Base-by-base conservation (phyloP, 2,113 vertebrate genomes). In the Thamnophis sirtalis region DNA sequence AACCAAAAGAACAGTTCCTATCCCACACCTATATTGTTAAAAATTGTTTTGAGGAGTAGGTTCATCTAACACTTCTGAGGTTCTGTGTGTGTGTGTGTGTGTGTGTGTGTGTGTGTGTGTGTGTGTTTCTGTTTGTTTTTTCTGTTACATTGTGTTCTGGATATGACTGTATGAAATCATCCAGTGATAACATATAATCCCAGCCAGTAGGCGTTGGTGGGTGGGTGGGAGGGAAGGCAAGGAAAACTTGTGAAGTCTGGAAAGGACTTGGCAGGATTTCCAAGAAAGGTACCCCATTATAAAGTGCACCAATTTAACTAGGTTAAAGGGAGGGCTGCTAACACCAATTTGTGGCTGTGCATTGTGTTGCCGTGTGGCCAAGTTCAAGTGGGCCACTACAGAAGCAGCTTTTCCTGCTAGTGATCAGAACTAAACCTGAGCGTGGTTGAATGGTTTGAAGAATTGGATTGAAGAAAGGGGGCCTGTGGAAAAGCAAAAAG, bases 161-260 rank as follows among this genome's bases (percentile, higher is more conserved):
- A 89, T 96, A 93, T 93, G 11, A 38, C 68, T 80, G 33, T 38
- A 60, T 91, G 95, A 93, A 95, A 95, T 53, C 0, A 1, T 93
- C 5, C 73, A 93, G 84, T 0, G 90, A 95, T 95, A 94, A 87
- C 38, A 49, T 89, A 91, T 92, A 87, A 13, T 33, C 3, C 2
- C 28, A 87, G 94, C 87, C 94, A 95, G 80, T 89, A 92, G 92
- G 92, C 4, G 33, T 49, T 91, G 86, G 86, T 48, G 8, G 0
- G 3, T 9, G 22, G 58, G 3, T 9, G 22, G 58, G 51, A 93
- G 88, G 54, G 60, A 5, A 94, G 38, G 91, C 11, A 87, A 51
- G 55, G 89, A 9, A 60, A 89, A 28, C 2, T 86, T 60, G 3
- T 49, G 93, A 0, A 0, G 15, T 92, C 87, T 90, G 85, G 13